A percentile compares a stretch with the other conserved stretches of the same genome.
Conservation (phyloP, 1,140 invertebrate species). For the Daktulosphaira vitifoliae region DNA sequence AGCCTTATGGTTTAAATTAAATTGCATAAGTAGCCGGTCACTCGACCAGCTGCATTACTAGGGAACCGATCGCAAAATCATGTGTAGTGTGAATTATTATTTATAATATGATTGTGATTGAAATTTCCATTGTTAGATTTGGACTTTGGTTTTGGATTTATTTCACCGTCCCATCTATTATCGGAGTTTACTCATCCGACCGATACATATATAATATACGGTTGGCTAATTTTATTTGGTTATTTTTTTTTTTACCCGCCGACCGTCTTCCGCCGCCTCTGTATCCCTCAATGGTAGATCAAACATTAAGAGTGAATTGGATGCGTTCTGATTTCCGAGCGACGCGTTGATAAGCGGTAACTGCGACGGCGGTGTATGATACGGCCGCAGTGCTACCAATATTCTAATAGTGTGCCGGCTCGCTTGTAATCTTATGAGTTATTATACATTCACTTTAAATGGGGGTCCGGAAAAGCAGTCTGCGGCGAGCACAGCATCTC, state of each 20-base stretch:
- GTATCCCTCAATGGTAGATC: too few species aligned
- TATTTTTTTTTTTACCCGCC: constrained; percentile 16
- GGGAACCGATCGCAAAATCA: too few species aligned
- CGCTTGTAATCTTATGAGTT: too few species aligned
- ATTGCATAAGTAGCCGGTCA: too few species aligned
- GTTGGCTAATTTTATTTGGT: constrained; percentile 31
- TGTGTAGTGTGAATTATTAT: too few species aligned
- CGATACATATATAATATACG: constrained; percentile 4
- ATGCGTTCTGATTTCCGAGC: too few species aligned
- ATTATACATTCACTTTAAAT: too few species aligned
- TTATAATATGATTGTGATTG: too few species aligned
- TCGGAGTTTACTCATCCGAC: constrained; percentile 23
- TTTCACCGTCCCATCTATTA: constrained; percentile 5
- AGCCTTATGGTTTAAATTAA: too few species aligned
- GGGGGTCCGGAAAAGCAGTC: neutral
- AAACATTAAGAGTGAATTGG: too few species aligned
- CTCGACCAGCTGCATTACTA: too few species aligned
- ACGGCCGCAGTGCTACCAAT: constrained; percentile 23
- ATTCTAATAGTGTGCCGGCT: too few species aligned
- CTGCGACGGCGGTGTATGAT: neutral
- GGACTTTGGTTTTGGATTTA: neutral
- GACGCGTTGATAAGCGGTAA: neutral
- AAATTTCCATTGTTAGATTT: neutral
- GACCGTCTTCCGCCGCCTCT: neutral
- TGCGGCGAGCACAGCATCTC: neutral